Base-by-base conservation (phyloP, 2,113 vertebrate species). In the Nothocercus julius region DNA sequence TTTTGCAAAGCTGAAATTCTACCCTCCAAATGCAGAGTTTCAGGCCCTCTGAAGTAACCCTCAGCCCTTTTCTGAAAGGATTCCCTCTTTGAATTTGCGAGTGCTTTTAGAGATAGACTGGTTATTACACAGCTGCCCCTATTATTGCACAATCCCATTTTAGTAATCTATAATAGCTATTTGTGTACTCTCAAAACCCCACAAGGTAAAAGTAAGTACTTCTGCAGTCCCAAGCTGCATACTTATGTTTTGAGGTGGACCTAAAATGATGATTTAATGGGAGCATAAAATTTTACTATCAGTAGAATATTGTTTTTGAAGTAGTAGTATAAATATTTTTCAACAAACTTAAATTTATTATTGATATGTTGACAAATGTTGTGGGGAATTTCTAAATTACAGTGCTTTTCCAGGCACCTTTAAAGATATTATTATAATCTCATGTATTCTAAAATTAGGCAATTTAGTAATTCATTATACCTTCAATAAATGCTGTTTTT, bases 51-150 rank as follows among this genome's bases (percentile, higher is more conserved):
- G 45, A 92, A 83, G 25, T n/a, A 88, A 15, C 44, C 81, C 59
- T 54, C 40, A 77, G n/a, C 21, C n/a, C 9, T 67, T 83, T 94
- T 40, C 64, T 86, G 61, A 63, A 88, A 83, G 38, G 64, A 68
- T 67, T 70, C 16, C 24, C 36, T 74, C 34, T 82, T 8, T 74
- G 61, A 84, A 90, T 93, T 74, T 76, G n/a, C 51, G 58, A 7
- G 51, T 16, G 79, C 19, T 91, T 92, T 88, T 21, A 68, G 85
- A 83, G 82, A 67, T 36, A 62, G 36, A 45, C 72, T 24, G 42
- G 36, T 83, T 91, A 67, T 73, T 88, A 36, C 66, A 90, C 79
- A 94, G 83, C 77, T 93, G 85, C 68, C 45, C 45, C 28, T 91
- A 73, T 77, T 92, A 68, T 75, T 86, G 51, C 27, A 40, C 59